Percentiles rank a stretch among this genome's conserved stretches.
These are phyloP conservation scores for Perodicticus potto DNA, from an alignment of 2,797 vertebrate genomes.

Conservation along the genomic window DNA sequence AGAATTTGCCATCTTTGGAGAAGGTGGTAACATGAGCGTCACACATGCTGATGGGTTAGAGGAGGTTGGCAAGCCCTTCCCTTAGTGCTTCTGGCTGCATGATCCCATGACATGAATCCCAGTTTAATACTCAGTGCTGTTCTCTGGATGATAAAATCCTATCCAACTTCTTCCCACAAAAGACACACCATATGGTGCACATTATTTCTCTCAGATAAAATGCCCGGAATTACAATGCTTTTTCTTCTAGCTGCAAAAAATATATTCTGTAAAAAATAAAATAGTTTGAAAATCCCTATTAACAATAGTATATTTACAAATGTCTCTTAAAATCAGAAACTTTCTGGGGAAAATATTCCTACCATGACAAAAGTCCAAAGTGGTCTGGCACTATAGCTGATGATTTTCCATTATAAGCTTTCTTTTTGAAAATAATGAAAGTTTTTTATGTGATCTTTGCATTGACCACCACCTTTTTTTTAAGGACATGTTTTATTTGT, in stretches of 20 bases:
- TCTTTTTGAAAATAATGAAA: background rate
- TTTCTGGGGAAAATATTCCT: slow-evolving; percentile 40
- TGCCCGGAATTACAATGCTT: background rate
- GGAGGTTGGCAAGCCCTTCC: background rate
- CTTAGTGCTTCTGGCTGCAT: background rate
- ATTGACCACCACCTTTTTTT: slow-evolving; percentile 14
- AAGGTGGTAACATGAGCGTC: background rate
- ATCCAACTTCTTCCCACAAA: background rate
- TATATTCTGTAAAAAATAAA: background rate
- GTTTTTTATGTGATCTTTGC: background rate
- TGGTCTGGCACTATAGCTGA: background rate
- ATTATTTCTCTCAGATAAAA: slow-evolving; percentile 39
- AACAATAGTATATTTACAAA: slow-evolving; percentile 26
- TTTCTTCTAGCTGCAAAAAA: slow-evolving; percentile 33
- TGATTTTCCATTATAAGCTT: background rate
- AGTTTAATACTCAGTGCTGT: background rate
- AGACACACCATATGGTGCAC: background rate
- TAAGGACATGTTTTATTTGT: background rate
- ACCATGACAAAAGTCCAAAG: background rate
- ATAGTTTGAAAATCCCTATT: background rate
- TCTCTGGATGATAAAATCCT: background rate
- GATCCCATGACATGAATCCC: background rate
- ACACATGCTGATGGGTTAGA: background rate
- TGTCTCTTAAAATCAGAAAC: slow-evolving; percentile 20
- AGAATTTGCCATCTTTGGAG: background rate